Evolutionary conservation across 2,797 vertebrate species (phyloP).

Genomic region (Eurystomus glaucurus): DNA sequence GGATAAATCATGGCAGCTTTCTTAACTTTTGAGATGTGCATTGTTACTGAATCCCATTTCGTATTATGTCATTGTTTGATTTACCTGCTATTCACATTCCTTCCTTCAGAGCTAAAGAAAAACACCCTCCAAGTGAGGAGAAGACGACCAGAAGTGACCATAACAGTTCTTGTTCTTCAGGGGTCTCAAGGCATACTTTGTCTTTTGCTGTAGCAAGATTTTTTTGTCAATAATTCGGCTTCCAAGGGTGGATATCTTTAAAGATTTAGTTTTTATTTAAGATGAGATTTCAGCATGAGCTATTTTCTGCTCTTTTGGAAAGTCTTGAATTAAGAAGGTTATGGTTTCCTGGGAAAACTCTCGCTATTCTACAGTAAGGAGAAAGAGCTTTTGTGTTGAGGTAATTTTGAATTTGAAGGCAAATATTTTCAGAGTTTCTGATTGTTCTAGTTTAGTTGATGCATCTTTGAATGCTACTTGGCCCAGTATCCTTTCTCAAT

Average conservation of each 20-base stretch:
- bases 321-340: neutral
- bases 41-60: neutral
- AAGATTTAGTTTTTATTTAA: neutral
- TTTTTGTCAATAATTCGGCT: neutral
- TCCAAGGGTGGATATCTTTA: neutral
- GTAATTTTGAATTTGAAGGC: neutral
- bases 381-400: neutral
- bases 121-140: neutral
- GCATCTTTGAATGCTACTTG: neutral
- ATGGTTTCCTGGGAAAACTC: neutral
- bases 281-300: neutral
- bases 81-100: neutral
- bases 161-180: neutral
- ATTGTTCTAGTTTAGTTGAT: neutral
- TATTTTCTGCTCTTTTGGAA: neutral
- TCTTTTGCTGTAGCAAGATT: neutral
- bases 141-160: neutral
- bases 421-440: neutral
- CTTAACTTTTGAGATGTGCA: neutral
- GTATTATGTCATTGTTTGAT: neutral
- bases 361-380: neutral
- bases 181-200: neutral
- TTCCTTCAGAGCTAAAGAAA: neutral
- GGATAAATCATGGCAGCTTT: neutral
- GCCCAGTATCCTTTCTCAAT: neutral